Conservation (phyloP, 2,888 invertebrate genomes). For the Pheosia tremula region DNA sequence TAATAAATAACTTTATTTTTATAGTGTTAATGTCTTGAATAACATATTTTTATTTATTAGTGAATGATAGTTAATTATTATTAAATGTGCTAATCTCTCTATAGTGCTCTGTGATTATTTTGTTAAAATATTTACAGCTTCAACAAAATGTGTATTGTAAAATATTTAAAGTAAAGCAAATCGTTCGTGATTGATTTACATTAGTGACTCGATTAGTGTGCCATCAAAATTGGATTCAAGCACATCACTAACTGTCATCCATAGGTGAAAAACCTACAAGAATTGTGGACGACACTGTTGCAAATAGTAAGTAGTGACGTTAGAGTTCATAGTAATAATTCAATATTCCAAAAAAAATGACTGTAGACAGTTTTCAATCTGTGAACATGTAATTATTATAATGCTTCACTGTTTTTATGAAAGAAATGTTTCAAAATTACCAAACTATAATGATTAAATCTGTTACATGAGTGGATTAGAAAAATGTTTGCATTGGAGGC, state of each 20-base stretch:
- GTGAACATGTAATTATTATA: background rate
- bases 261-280: conserved; percentile 75
- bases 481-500: conserved; percentile 66
- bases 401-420: background rate
- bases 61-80: conserved; percentile 80
- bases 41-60: conserved; percentile 81
- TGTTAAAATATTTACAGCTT: conserved; percentile 69
- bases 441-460: conserved; percentile 36
- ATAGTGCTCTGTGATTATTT: conserved; percentile 80
- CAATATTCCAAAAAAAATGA: background rate
- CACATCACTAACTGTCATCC: conserved; percentile 74
- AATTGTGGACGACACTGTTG: conserved; percentile 79
- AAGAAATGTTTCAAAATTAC: conserved; percentile 26
- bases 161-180: conserved; percentile 52
- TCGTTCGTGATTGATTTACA: conserved; percentile 66
- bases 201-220: conserved; percentile 67
- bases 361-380: background rate
- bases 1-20: conserved; percentile 80
- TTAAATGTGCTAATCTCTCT: conserved; percentile 72
- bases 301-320: conserved; percentile 74
- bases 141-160: conserved; percentile 65
- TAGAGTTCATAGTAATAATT: conserved; percentile 4
- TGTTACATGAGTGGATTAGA: conserved; percentile 46
- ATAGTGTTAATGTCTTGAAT: conserved; percentile 77
- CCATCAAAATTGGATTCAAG: conserved; percentile 66